Conservation (phyloP, 2,797 vertebrate species). For the Gobionotothen gibberifrons region DNA sequence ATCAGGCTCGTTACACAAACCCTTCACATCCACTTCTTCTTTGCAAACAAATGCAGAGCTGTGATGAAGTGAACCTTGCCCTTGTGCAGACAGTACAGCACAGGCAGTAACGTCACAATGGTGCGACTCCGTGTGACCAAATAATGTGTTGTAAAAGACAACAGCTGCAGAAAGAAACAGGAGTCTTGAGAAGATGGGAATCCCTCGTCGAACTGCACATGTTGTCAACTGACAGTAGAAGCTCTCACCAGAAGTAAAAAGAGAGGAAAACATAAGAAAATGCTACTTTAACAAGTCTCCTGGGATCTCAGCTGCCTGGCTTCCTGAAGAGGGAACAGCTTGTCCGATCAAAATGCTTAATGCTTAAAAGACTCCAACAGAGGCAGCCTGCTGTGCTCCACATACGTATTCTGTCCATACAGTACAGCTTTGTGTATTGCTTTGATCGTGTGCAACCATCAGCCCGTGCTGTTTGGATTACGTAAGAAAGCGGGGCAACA, state of each 20-base stretch:
- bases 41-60: slow-evolving; percentile 57
- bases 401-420: slow-evolving; percentile 35
- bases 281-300: slow-evolving; percentile 79
- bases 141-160: slow-evolving; percentile 19
- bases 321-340: slow-evolving; percentile 68
- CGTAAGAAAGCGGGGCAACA: slow-evolving; percentile 25
- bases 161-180: slow-evolving; percentile 22
- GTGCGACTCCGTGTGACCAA: slow-evolving; percentile 15
- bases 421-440: slow-evolving; percentile 8
- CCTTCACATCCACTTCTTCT: slow-evolving; percentile 43
- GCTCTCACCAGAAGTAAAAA: slow-evolving; percentile 56
- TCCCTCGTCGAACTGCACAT: slow-evolving; percentile 50
- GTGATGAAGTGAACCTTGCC: slow-evolving; percentile 51
- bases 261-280: slow-evolving; percentile 48
- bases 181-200: slow-evolving; percentile 54
- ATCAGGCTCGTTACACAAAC: slow-evolving; percentile 62
- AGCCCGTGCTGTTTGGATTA: slow-evolving; percentile 17
- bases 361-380: slow-evolving; percentile 58
- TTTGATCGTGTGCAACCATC: slow-evolving; percentile 35
- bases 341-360: slow-evolving; percentile 71
- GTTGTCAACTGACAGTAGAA: slow-evolving; percentile 54
- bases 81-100: slow-evolving; percentile 31
- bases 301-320: slow-evolving; percentile 62
- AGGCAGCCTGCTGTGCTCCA: slow-evolving; percentile 42
- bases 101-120: slow-evolving; percentile 21